Evolutionary conservation across 2,113 vertebrate species (phyloP).

Genomic region (Synodontis membranacea): DNA sequence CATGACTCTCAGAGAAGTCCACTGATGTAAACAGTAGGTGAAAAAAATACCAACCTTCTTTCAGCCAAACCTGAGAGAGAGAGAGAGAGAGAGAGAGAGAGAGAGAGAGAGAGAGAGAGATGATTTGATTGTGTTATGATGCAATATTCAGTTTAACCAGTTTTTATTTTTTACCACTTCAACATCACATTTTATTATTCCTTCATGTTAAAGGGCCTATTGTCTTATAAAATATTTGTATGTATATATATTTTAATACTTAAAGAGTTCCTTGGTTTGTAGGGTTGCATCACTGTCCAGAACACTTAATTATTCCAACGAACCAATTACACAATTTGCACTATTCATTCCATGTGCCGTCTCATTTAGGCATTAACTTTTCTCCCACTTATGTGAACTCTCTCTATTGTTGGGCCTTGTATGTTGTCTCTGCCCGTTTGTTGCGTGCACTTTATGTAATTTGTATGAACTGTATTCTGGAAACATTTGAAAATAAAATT

Average conservation of each 20-base stretch:
- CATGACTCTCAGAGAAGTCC: not conserved
- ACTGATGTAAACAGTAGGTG: not conserved
- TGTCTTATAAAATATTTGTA: not conserved
- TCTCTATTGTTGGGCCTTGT: not conserved
- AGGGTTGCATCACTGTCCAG: too few species aligned
- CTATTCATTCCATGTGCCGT: not conserved
- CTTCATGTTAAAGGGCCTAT: not conserved
- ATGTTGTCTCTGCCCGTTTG: not conserved
- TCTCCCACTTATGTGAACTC: not conserved
- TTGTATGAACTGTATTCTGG: not conserved
- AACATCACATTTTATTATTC: not conserved
- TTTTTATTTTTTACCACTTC: not conserved
- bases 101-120: not conserved
- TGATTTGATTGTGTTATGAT: not conserved
- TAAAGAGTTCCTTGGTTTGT: not conserved
- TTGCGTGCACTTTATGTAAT: not conserved
- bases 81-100: not conserved
- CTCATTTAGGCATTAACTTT: not conserved
- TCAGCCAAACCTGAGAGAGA: not conserved
- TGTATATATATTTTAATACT: not conserved
- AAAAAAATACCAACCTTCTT: not conserved
- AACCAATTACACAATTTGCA: not conserved
- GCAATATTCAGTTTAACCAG: not conserved
- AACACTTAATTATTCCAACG: not conserved
- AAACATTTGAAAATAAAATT: not conserved